These are phyloP conservation scores for Rutilus rutilus DNA, from an alignment of 2,113 vertebrate species.

Conservation along the genomic window DNA sequence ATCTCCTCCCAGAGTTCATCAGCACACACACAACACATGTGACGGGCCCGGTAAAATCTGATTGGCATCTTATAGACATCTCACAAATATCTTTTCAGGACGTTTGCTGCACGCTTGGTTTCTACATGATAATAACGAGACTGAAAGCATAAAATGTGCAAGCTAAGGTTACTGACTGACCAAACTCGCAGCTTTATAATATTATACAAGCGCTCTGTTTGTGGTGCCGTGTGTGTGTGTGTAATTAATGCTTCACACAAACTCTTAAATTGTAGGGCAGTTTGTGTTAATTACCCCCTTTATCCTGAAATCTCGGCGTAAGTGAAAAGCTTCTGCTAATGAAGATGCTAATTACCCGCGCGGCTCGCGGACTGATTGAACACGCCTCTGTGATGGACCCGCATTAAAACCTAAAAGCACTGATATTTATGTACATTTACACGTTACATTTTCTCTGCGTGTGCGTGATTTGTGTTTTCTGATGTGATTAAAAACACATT, in stretches of 20 bases:
- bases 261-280: conserved; percentile 51
- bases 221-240: conserved; percentile 30
- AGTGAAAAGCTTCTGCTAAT: conserved; percentile 56
- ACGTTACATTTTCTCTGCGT: not conserved
- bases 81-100: too few relatives aligned
- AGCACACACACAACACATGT: too few relatives aligned
- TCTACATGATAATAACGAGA: too few relatives aligned
- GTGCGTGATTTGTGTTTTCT: not conserved
- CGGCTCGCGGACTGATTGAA: not conserved
- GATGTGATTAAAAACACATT: conserved; percentile 34
- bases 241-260: conserved; percentile 57
- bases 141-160: too few relatives aligned
- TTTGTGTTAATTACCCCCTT: conserved; percentile 58
- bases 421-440: conserved; percentile 21
- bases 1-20: too few relatives aligned
- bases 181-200: not conserved
- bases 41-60: too few relatives aligned
- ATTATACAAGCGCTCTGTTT: not conserved
- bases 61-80: too few relatives aligned
- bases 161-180: too few relatives aligned
- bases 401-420: not conserved
- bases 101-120: too few relatives aligned
- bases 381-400: not conserved
- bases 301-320: conserved; percentile 27
- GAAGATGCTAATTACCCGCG: conserved; percentile 44